phyloP scores from a whole-genome alignment of 2,797 vertebrate species.

The Bovichtus diacanthus region DNA sequence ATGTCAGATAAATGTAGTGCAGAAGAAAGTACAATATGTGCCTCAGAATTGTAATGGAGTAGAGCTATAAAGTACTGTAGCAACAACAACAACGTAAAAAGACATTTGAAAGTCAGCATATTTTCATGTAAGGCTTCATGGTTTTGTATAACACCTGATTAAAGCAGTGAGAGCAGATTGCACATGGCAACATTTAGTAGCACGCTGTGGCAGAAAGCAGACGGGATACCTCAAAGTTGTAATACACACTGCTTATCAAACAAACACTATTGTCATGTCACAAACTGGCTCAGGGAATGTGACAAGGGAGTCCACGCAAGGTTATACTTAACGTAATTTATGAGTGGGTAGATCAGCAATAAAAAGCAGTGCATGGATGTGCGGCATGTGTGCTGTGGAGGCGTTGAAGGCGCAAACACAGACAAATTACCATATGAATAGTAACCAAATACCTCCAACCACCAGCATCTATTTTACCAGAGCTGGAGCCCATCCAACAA shows the following conservation, averaged over 20 bases:
- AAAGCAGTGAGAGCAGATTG: neutral
- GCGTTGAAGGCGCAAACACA: neutral
- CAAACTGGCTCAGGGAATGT: neutral
- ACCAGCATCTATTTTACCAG: neutral
- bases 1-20: no score
- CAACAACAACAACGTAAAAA: neutral
- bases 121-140: neutral
- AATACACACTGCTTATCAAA: neutral
- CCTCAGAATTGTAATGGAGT: no score
- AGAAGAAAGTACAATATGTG: no score
- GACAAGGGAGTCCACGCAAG: neutral
- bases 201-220: neutral
- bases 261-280: neutral
- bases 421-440: neutral
- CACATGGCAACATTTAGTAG: neutral
- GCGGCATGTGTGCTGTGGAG: neutral
- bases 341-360: neutral
- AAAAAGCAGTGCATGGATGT: neutral
- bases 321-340: neutral
- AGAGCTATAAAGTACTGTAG: no score
- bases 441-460: neutral
- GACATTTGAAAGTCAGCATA: neutral
- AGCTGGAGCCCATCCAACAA: neutral
- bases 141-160: neutral
- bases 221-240: neutral